Conservation (phyloP, 2,113 vertebrate genomes). For the Nematolebias whitei region DNA sequence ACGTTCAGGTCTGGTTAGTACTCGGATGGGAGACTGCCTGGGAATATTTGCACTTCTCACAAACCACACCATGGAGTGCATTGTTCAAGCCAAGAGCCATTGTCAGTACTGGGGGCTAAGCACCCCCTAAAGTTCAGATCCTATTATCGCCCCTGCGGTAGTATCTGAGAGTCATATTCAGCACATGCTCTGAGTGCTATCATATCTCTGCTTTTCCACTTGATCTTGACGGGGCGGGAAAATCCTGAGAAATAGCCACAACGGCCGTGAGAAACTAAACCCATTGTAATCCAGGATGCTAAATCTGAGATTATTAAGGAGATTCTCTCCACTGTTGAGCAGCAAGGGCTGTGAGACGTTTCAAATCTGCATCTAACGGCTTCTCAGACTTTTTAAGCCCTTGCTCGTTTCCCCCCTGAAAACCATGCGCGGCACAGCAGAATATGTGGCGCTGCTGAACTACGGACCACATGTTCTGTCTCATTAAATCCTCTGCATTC, state of each 20-base stretch:
- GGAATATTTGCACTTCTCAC: too few species aligned
- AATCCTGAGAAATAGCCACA: constrained; percentile 7
- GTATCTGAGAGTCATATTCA: too few species aligned
- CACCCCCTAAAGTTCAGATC: too few species aligned
- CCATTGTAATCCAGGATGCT: constrained; percentile 21
- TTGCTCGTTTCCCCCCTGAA: background rate
- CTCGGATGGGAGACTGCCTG: too few species aligned
- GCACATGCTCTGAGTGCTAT: too few species aligned
- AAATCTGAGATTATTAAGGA: constrained; percentile 15
- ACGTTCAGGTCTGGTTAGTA: too few species aligned
- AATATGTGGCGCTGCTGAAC: background rate
- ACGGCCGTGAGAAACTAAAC: constrained; percentile 9
- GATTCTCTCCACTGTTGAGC: background rate
- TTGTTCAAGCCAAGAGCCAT: too few species aligned
- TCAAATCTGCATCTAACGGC: constrained; percentile 23
- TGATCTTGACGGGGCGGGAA: constrained; percentile 3
- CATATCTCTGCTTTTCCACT: background rate
- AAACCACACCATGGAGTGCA: too few species aligned
- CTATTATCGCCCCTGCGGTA: too few species aligned
- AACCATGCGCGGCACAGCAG: background rate
- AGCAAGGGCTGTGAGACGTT: constrained; percentile 8
- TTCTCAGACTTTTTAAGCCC: constrained; percentile 22
- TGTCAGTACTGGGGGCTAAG: too few species aligned
- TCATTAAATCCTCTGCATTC: constrained; percentile 38
- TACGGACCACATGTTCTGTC: constrained; percentile 34